Evolutionary conservation across 2,888 invertebrate genomes (phyloP).

Genomic region (Dryadula phaetusa): DNA sequence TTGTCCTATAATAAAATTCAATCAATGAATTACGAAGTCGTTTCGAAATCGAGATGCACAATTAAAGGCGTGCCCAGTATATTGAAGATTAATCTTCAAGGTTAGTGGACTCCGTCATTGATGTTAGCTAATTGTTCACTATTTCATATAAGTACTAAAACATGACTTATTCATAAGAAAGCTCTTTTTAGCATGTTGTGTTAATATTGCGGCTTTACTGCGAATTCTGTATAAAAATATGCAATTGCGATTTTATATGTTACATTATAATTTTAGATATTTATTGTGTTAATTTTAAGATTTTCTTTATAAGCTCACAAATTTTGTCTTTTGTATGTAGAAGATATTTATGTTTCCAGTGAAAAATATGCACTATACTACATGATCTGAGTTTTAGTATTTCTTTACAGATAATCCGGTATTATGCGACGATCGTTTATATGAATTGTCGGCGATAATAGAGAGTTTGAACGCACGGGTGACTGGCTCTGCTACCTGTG

Average conservation of each 20-base stretch:
- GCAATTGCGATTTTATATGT: slow-evolving; percentile 24
- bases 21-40: slow-evolving; percentile 89
- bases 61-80: slow-evolving; percentile 91
- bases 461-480: slow-evolving; percentile 89
- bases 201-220: slow-evolving; percentile 25
- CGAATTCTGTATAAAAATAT: slow-evolving; percentile 7
- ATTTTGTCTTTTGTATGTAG: background rate
- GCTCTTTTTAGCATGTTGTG: background rate
- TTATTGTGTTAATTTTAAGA: background rate
- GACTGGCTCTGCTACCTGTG: slow-evolving; percentile 86
- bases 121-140: background rate
- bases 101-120: slow-evolving; percentile 74
- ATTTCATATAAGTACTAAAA: background rate
- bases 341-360: background rate
- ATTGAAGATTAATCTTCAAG: slow-evolving; percentile 91
- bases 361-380: background rate
- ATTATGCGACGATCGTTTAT: slow-evolving; percentile 89
- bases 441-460: slow-evolving; percentile 88
- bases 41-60: slow-evolving; percentile 91
- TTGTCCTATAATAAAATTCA: slow-evolving; percentile 91
- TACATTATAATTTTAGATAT: background rate
- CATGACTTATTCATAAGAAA: slow-evolving; percentile 4
- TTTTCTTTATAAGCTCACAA: background rate
- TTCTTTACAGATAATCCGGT: slow-evolving; percentile 90
- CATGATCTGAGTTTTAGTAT: slow-evolving; percentile 23